Conservation (phyloP, 2,888 invertebrate genomes). For the Harpagoxenus sublaevis region DNA sequence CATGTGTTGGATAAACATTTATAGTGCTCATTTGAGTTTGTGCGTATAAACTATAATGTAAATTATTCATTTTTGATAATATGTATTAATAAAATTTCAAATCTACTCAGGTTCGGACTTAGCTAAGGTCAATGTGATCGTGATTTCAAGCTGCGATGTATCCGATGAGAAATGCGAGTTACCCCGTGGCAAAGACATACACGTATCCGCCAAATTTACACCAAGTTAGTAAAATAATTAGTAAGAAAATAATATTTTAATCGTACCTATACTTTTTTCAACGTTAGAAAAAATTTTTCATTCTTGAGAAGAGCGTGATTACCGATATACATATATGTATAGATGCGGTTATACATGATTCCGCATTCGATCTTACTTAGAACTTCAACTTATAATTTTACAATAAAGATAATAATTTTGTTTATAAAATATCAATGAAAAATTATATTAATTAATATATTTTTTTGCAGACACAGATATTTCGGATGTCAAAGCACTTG, state of each 20-base stretch:
- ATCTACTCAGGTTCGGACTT: slow-evolving; percentile 88
- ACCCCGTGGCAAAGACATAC: slow-evolving; percentile 89
- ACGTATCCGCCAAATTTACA: slow-evolving; percentile 87
- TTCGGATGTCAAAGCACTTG: slow-evolving; percentile 88
- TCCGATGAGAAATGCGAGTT: slow-evolving; percentile 87
- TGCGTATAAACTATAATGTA: background rate
- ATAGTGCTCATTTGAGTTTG: background rate
- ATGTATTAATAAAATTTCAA: background rate
- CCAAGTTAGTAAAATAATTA: slow-evolving; percentile 51
- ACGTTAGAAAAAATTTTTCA: background rate
- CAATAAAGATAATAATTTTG: background rate
- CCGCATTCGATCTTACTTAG: background rate
- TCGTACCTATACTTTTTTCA: background rate
- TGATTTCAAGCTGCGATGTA: slow-evolving; percentile 1
- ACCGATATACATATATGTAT: too few relatives aligned
- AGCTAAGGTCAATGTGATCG: slow-evolving; percentile 79
- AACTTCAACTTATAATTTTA: background rate
- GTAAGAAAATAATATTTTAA: background rate
- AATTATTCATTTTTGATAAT: background rate
- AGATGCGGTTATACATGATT: too few relatives aligned
- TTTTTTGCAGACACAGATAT: slow-evolving; percentile 87
- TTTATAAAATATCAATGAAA: background rate
- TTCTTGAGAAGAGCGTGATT: background rate
- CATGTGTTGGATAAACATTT: background rate
- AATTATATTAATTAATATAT: background rate